Conservation (phyloP, 2,888 invertebrate genomes). For the Argyresthia albistria region DNA sequence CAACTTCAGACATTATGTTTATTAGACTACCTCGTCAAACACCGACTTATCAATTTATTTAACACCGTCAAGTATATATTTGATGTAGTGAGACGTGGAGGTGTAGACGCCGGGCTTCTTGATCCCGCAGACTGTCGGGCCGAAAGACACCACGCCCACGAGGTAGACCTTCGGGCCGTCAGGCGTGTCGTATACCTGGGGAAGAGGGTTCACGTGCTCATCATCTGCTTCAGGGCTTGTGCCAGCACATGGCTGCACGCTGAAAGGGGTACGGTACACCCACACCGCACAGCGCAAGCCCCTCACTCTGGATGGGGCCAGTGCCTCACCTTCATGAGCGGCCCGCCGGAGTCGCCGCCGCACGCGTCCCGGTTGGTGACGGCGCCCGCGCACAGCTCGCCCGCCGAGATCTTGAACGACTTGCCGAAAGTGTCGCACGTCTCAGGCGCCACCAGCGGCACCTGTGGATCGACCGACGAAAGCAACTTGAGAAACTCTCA, state of each 20-base stretch:
- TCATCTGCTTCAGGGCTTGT: no score
- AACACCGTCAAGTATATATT: constrained; percentile 67
- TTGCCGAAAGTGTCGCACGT: constrained; percentile 37
- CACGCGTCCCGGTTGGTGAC: constrained; percentile 71
- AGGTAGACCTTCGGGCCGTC: constrained; percentile 67
- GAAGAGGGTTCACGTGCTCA: constrained; percentile 3
- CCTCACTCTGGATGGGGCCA: no score
- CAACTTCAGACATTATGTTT: not conserved
- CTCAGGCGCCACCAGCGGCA: constrained; percentile 35
- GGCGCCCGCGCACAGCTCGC: constrained; percentile 72
- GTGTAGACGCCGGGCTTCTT: constrained; percentile 71
- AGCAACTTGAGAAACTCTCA: no score
- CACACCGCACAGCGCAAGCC: no score
- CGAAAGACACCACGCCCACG: constrained; percentile 76
- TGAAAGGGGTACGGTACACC: no score
- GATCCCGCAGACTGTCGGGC: constrained; percentile 68
- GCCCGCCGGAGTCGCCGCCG: constrained; percentile 76
- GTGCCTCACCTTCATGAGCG: constrained; percentile 56
- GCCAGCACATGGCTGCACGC: no score
- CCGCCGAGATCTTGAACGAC: constrained; percentile 28
- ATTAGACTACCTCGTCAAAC: not conserved
- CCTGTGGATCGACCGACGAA: constrained; percentile 16
- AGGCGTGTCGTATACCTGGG: constrained; percentile 50
- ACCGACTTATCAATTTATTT: constrained; percentile 10
- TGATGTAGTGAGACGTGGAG: constrained; percentile 55